Conservation (phyloP, 2,113 vertebrate genomes). For the Ochotona princeps region DNA sequence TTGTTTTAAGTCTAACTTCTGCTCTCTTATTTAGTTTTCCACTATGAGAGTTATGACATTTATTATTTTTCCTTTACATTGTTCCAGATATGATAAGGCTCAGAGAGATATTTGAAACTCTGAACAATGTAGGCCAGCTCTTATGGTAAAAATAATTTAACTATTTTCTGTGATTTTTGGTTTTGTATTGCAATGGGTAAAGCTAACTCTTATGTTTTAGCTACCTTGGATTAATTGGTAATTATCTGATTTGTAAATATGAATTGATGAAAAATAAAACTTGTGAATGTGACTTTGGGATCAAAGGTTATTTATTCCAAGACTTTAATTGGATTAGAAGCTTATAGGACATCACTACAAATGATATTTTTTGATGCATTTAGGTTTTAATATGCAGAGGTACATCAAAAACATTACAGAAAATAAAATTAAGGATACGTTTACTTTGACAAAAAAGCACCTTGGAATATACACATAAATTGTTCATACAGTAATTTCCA, state of each 20-base stretch:
- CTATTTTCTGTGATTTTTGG: not conserved
- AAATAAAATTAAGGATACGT: no score
- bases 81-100: not conserved
- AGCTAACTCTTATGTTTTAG: not conserved
- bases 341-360: not conserved
- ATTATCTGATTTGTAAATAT: not conserved
- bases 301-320: not conserved
- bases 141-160: not conserved
- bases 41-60: not conserved
- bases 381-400: not conserved
- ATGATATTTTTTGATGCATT: not conserved
- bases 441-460: no score
- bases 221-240: not conserved
- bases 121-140: not conserved
- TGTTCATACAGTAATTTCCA: no score
- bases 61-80: not conserved
- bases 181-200: constrained; percentile 8
- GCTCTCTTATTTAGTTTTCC: not conserved
- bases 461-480: no score
- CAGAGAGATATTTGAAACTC: not conserved
- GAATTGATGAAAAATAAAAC: not conserved
- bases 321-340: not conserved
- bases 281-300: not conserved
- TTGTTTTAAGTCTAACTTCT: constrained; percentile 7
- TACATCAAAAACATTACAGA: no score